Percentiles rank a stretch among this genome's conserved stretches.
Evolutionary conservation across 2,797 vertebrate genomes (phyloP).

Genomic region (Falco berigora): DNA sequence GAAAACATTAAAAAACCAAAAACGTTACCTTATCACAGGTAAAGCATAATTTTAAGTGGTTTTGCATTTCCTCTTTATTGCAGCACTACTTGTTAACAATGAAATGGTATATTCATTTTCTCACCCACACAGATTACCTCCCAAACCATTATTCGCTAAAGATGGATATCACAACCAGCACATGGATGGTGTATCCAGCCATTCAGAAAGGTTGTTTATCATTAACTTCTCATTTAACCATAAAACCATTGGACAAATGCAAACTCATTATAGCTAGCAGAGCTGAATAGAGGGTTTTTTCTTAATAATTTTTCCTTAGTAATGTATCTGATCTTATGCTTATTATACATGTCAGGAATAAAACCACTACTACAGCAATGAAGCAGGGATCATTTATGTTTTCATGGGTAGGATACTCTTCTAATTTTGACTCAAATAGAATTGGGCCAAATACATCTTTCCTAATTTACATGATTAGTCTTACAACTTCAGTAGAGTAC

Average conservation of each 20-base stretch:
- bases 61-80: not conserved
- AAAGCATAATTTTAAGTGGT: not conserved
- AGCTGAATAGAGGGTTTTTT: not conserved
- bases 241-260: slow-evolving; percentile 56
- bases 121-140: not conserved
- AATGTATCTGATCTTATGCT: slow-evolving; percentile 18
- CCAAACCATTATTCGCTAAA: not conserved
- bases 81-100: not conserved
- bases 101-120: slow-evolving; percentile 43
- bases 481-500: not conserved
- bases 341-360: slow-evolving; percentile 15
- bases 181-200: not conserved
- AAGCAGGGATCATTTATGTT: slow-evolving; percentile 21
- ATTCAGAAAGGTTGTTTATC: slow-evolving; percentile 27
- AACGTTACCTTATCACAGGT: not conserved
- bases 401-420: not conserved
- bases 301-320: slow-evolving; percentile 39
- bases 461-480: not conserved
- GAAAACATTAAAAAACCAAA: not conserved
- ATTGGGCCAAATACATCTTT: not conserved
- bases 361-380: slow-evolving; percentile 10
- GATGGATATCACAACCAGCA: not conserved
- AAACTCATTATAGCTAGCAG: slow-evolving; percentile 44
- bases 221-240: slow-evolving; percentile 59
- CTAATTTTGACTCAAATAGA: slow-evolving; percentile 2